Conservation (phyloP, 2,797 vertebrate species). For the Cuniculus paca region DNA sequence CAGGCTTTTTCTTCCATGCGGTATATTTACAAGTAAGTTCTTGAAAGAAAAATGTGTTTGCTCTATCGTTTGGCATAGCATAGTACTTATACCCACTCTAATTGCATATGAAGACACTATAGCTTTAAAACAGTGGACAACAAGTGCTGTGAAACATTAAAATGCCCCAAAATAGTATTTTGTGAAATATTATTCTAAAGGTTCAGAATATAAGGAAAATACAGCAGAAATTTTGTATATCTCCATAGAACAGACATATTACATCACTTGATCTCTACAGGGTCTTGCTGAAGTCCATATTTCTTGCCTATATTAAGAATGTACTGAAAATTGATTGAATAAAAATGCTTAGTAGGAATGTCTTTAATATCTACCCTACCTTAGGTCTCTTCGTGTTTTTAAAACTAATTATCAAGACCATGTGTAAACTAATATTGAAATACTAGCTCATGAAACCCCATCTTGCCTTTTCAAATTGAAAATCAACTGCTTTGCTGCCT, state of each 20-base stretch:
- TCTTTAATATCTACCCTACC: neutral
- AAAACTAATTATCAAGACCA: neutral
- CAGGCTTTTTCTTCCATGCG: neutral
- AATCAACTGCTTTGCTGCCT: neutral
- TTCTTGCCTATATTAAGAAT: neutral
- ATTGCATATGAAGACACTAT: neutral
- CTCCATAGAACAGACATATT: neutral
- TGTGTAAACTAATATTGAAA: neutral
- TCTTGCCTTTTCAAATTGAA: neutral
- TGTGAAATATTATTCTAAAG: neutral
- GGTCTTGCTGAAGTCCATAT: neutral
- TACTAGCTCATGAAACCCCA: neutral
- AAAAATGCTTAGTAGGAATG: neutral
- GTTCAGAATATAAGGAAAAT: neutral
- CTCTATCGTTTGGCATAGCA: neutral
- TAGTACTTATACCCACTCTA: neutral
- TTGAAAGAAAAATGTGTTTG: neutral
- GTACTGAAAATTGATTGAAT: neutral
- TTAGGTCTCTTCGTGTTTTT: neutral
- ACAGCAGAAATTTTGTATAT: neutral
- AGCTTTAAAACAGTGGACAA: slow-evolving; percentile 15
- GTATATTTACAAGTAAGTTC: neutral
- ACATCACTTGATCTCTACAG: neutral
- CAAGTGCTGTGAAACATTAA: neutral
- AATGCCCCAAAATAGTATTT: neutral